Evolutionary conservation across 1,140 invertebrate species (phyloP).

Genomic region (Calliopsis andreniformis): DNA sequence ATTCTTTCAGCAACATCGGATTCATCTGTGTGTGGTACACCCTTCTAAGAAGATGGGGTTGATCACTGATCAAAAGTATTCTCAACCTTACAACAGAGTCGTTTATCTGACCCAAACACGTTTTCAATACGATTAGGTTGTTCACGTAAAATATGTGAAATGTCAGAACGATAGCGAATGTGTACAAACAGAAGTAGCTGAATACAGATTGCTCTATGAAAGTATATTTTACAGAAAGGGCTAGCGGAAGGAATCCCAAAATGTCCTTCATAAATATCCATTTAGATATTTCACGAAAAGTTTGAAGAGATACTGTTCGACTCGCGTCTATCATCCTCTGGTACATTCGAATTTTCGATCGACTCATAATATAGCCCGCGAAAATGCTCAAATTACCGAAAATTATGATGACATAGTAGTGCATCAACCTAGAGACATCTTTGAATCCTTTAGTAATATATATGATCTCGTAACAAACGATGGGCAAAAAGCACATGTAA

Average conservation of each 20-base stretch:
- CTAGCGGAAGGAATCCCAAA: conserved; percentile 63
- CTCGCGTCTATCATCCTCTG: conserved; percentile 57
- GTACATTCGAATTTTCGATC: conserved; percentile 50
- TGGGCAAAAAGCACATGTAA: conserved; percentile 6
- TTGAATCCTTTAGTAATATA: conserved; percentile 43
- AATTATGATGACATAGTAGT: conserved; percentile 61
- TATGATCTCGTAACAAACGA: conserved; percentile 58
- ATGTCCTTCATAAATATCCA: conserved; percentile 68
- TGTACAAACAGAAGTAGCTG: conserved; percentile 42
- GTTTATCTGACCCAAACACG: conserved; percentile 69
- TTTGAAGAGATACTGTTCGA: conserved; percentile 40
- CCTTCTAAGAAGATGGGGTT: conserved; percentile 70
- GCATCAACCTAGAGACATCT: conserved; percentile 50
- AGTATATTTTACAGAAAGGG: conserved; percentile 29
- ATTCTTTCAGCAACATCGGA: conserved; percentile 64
- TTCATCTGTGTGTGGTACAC: conserved; percentile 71
- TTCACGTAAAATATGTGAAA: conserved; percentile 68
- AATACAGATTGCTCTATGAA: neutral
- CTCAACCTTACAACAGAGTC: conserved; percentile 58
- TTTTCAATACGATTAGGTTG: conserved; percentile 62
- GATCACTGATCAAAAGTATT: conserved; percentile 53
- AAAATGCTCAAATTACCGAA: conserved; percentile 38
- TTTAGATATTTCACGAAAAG: conserved; percentile 52
- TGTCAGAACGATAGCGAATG: conserved; percentile 53
- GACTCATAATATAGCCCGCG: conserved; percentile 37